phyloP scores from a whole-genome alignment of 1,140 invertebrate species.

The Zaprionus africanus region DNA sequence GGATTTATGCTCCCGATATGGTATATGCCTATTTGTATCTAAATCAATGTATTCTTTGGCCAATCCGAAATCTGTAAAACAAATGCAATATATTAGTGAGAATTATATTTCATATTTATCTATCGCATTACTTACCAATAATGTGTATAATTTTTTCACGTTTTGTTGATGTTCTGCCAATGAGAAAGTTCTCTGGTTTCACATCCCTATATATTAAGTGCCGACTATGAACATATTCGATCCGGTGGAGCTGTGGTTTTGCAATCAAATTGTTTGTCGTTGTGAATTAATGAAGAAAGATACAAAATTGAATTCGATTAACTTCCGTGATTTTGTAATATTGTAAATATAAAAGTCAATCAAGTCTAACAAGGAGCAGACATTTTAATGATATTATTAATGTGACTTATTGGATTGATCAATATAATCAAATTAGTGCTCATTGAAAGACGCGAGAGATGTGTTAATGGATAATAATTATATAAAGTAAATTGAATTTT shows the following conservation, averaged over 20 bases:
- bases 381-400: not conserved
- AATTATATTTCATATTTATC: not conserved
- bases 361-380: slow-evolving; percentile 25
- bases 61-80: slow-evolving; percentile 96
- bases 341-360: not conserved
- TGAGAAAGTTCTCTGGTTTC: slow-evolving; percentile 99
- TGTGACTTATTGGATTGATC: not conserved
- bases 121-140: slow-evolving; percentile 89
- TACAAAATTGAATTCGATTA: slow-evolving; percentile 38
- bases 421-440: slow-evolving; percentile 7
- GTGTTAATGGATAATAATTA: slow-evolving; percentile 20
- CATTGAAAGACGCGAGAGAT: slow-evolving; percentile 26
- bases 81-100: slow-evolving; percentile 2
- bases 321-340: not conserved
- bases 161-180: slow-evolving; percentile 98
- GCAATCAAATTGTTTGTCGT: slow-evolving; percentile 1
- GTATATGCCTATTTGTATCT: slow-evolving; percentile 99
- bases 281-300: not conserved
- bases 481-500: slow-evolving; percentile 50
- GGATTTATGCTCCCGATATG: slow-evolving; percentile 99
- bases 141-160: slow-evolving; percentile 99
- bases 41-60: slow-evolving; percentile 99
- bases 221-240: slow-evolving; percentile 99
- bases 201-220: slow-evolving; percentile 99
- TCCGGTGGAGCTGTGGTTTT: slow-evolving; percentile 92